phyloP scores from a whole-genome alignment of 2,888 invertebrate species.

The Erebia epiphron region DNA sequence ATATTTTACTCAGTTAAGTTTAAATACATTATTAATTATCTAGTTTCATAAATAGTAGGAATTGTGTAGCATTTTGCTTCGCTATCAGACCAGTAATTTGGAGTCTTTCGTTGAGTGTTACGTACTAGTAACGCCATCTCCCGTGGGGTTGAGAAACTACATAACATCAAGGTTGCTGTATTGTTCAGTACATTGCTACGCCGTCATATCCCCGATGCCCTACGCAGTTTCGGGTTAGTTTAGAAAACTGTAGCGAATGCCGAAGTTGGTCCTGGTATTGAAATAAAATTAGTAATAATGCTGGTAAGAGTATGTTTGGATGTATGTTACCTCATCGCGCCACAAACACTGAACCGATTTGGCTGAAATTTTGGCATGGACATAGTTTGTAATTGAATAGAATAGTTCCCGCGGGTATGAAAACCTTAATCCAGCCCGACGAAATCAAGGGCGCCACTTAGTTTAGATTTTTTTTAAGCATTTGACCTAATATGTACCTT shows the following conservation, averaged over 20 bases:
- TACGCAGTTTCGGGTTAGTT: neutral
- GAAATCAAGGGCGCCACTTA: too few relatives aligned
- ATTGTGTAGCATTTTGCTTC: neutral
- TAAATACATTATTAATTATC: neutral
- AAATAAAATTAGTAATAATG: too few relatives aligned
- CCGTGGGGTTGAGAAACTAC: slow-evolving; percentile 55
- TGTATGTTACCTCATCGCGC: too few relatives aligned
- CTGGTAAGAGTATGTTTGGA: too few relatives aligned
- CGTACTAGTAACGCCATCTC: slow-evolving; percentile 62
- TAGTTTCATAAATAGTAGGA: neutral
- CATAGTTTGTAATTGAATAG: too few relatives aligned
- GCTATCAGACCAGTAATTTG: neutral
- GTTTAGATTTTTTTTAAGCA: too few relatives aligned
- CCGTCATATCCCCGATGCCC: slow-evolving; percentile 32
- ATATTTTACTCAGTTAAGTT: too few relatives aligned
- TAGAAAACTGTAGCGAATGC: neutral
- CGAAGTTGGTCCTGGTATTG: neutral
- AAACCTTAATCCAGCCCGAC: too few relatives aligned
- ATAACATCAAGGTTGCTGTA: slow-evolving; percentile 48
- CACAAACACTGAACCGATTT: too few relatives aligned
- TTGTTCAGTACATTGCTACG: slow-evolving; percentile 52
- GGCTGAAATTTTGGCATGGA: too few relatives aligned
- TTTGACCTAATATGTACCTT: too few relatives aligned
- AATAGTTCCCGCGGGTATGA: too few relatives aligned
- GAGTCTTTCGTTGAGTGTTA: neutral